Base-by-base conservation (phyloP, 1,140 invertebrate genomes). In the Papilio aristodemus region DNA sequence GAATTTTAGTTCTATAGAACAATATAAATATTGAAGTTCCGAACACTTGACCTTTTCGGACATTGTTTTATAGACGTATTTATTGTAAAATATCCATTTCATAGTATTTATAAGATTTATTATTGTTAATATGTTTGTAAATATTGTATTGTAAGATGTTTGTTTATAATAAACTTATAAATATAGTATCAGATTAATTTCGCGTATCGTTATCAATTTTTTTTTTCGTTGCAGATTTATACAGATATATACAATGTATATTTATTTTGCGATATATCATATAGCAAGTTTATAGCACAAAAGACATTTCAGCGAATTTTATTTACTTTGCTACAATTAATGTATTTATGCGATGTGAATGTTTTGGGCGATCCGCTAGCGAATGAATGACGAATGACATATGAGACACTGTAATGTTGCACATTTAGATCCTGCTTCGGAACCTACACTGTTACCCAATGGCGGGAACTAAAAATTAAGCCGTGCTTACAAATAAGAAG, bases 61-160 rank as follows among this genome's bases (percentile, higher is more conserved):
- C 77, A 73, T 85, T 81, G 78, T 90, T 85, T 85, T 87, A 80
- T 86, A 85, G 81, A 78, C 76, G n/a, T 85, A 82, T 86, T 88
- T 88, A 87, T 86, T 87, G 80, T 84, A 76, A 84, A 81, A 79
- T 77, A 83, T 79, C 81, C 73, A 82, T 83, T 86, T 83, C 75
- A 79, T 82, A 86, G 78, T 84, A 81, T 90, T 84, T 86, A 88
- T 89, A 84, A 82, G 71, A 81, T 81, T 81, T 85, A 86, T 73
- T 75, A 82, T 85, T 84, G 86, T 85, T 84, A 75, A 77, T 84
- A 81, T 70, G 77, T 84, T 83, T 89, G 86, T 91, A 89, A 82
- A 82, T 87, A 85, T 85, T 74, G 72, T 82, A 80, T 74, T 71
- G 63, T 74, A 66, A 64, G 66, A 66, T 36, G 25, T 67, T 73